Conservation (phyloP, 1,140 invertebrate genomes). For the Anthonomus grandis region DNA sequence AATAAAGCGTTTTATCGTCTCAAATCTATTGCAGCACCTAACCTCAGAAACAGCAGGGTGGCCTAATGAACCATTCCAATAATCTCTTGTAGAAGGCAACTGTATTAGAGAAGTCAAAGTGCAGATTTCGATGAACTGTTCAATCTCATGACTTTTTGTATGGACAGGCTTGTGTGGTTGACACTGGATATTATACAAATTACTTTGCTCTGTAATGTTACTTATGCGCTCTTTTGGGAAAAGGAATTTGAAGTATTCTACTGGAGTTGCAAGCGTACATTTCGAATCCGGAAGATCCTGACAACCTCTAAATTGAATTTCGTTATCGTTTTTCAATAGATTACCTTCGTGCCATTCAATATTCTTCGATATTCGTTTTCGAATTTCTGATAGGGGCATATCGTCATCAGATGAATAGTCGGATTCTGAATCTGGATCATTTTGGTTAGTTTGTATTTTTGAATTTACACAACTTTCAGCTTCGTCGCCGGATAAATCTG, state of each 20-base stretch:
- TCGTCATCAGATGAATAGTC: no score
- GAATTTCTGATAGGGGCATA: no score
- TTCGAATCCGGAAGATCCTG: no score
- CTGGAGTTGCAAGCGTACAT: no score
- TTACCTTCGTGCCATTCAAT: no score
- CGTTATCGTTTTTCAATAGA: no score
- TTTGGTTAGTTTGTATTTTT: no score
- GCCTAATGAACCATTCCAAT: constrained; percentile 12
- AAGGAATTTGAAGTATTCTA: constrained; percentile 7
- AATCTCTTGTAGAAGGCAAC: constrained; percentile 12
- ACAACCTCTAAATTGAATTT: no score
- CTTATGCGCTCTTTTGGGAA: constrained; percentile 8
- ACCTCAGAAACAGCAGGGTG: constrained; percentile 15
- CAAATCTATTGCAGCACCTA: constrained; percentile 34
- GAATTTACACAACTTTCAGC: no score
- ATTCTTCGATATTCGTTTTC: no score
- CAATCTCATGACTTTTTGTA: constrained; percentile 14
- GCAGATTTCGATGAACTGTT: constrained; percentile 16
- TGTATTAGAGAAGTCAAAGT: constrained; percentile 19
- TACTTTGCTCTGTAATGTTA: constrained; percentile 10
- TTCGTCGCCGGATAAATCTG: no score
- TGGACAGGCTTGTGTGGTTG: constrained; percentile 15
- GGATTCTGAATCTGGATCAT: no score
- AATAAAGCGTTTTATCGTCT: constrained; percentile 36
- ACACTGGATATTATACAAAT: constrained; percentile 11